These are phyloP conservation scores for Chlamydotis undulata DNA, from an alignment of 2,113 vertebrate species.

Conservation along the genomic window DNA sequence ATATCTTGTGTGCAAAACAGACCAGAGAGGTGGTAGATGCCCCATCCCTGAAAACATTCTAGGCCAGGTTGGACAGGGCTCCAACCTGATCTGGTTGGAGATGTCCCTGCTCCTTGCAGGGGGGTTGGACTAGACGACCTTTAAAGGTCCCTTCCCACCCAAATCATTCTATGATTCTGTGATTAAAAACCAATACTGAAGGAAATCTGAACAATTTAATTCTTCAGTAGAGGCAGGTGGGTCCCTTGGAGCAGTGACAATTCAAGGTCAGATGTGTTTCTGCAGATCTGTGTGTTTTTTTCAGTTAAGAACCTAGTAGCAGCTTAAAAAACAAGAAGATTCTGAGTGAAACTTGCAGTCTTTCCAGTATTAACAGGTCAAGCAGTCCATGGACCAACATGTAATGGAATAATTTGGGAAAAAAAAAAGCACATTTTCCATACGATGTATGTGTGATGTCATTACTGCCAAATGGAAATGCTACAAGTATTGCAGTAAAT, in stretches of 20 bases:
- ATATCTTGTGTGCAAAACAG: neutral
- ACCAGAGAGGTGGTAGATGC: neutral
- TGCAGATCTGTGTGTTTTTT: neutral
- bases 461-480: neutral
- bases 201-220: neutral
- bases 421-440: neutral
- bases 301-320: neutral
- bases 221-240: neutral
- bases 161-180: neutral
- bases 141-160: neutral
- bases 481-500: neutral
- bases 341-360: neutral
- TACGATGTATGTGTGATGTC: neutral
- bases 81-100: neutral
- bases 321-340: neutral
- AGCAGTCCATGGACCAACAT: neutral
- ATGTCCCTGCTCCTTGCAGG: neutral
- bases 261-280: neutral
- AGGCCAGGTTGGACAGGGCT: accelerated
- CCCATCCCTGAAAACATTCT: neutral
- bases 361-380: neutral
- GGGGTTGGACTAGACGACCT: neutral
- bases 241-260: neutral
- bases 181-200: neutral
- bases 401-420: neutral